Evolutionary conservation across 2,888 invertebrate genomes (phyloP).

Genomic region (Sialis fuliginosa): DNA sequence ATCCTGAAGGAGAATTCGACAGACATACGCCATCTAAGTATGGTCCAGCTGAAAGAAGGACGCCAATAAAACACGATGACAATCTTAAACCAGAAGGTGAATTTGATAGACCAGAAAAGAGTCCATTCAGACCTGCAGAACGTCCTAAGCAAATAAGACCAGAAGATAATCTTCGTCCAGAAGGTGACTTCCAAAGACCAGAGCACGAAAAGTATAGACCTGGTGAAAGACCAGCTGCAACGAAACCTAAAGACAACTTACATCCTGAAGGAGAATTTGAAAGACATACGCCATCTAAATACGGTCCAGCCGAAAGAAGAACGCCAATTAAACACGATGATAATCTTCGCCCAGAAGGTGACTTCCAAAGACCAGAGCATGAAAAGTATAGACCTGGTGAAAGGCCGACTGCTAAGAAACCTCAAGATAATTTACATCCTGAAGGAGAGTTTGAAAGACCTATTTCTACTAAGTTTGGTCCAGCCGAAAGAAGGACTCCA

Average conservation of each 20-base stretch:
- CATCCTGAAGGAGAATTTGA: slow-evolving; percentile 27
- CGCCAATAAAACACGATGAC: slow-evolving; percentile 31
- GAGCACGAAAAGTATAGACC: slow-evolving; percentile 14
- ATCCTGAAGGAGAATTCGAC: slow-evolving; percentile 27
- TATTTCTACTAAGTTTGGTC: slow-evolving; percentile 14
- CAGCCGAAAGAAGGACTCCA: slow-evolving; percentile 18
- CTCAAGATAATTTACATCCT: slow-evolving; percentile 27
- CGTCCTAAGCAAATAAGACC: slow-evolving; percentile 24
- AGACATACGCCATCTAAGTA: slow-evolving; percentile 19
- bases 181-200: slow-evolving; percentile 25
- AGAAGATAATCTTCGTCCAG: slow-evolving; percentile 31
- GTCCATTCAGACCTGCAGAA: slow-evolving; percentile 23
- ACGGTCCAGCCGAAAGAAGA: slow-evolving; percentile 25
- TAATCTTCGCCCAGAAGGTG: slow-evolving; percentile 26
- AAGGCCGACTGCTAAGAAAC: slow-evolving; percentile 23
- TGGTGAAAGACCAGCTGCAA: slow-evolving; percentile 20
- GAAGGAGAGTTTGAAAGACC: slow-evolving; percentile 31
- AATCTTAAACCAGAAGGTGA: slow-evolving; percentile 42
- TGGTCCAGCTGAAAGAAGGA: slow-evolving; percentile 27
- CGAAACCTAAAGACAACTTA: slow-evolving; percentile 22
- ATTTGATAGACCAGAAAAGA: slow-evolving; percentile 28
- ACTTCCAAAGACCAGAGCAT: slow-evolving; percentile 20
- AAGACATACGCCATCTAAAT: slow-evolving; percentile 19
- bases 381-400: slow-evolving; percentile 23
- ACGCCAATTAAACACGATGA: slow-evolving; percentile 24